These are phyloP conservation scores for Glaucomys volans DNA, from an alignment of 2,113 vertebrate species.

Conservation along the genomic window DNA sequence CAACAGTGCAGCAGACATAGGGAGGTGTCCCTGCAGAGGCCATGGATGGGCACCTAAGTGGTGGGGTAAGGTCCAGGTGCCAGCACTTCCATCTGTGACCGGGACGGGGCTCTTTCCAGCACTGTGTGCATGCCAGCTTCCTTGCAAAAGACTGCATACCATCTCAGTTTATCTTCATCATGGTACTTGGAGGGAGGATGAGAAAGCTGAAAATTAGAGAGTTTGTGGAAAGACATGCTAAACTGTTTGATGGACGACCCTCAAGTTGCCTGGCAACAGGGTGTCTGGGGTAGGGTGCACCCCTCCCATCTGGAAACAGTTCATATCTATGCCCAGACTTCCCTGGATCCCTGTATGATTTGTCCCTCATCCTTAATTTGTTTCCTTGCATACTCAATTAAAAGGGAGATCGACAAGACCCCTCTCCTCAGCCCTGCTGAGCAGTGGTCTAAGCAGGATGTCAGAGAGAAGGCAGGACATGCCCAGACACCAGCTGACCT, in stretches of 20 bases:
- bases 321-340: not conserved
- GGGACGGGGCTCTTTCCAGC: not conserved
- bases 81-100: not conserved
- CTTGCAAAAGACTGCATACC: not conserved
- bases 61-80: too few species aligned
- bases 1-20: not conserved
- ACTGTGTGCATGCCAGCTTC: not conserved
- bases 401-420: not conserved
- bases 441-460: not conserved
- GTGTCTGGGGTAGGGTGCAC: not conserved
- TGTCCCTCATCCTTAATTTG: not conserved
- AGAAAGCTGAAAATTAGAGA: not conserved
- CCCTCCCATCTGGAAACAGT: not conserved
- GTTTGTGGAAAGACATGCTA: not conserved
- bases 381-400: not conserved
- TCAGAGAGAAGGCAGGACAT: not conserved
- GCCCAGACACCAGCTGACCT: not conserved
- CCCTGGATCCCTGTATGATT: not conserved
- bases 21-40: not conserved
- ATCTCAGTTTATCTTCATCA: not conserved
- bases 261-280: not conserved
- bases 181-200: not conserved
- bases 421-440: not conserved
- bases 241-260: not conserved
- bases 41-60: rapidly evolving